Percentiles rank a stretch among this genome's conserved stretches.
These are phyloP conservation scores for Peromyscus melanophrys DNA, from an alignment of 2,797 vertebrate species.

Conservation along the genomic window DNA sequence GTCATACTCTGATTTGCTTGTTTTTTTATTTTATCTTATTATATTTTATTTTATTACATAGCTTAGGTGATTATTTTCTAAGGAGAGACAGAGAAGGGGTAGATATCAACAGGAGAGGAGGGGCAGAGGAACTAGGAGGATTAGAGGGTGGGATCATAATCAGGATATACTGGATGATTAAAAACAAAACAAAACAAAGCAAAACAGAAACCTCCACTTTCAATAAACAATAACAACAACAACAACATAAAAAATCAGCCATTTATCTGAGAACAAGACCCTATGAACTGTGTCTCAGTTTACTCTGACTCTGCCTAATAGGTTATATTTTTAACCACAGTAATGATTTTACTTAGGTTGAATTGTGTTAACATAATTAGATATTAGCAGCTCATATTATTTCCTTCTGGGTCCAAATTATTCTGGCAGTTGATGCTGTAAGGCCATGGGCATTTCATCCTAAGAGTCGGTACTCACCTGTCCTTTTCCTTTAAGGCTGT, in stretches of 20 bases:
- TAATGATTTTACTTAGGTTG: not conserved
- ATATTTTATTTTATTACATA: too few species aligned
- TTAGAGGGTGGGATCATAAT: not conserved
- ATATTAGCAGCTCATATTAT: not conserved
- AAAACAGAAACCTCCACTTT: not conserved
- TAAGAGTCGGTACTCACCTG: too few species aligned
- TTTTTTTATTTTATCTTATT: too few species aligned
- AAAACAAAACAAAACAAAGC: not conserved
- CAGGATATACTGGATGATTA: not conserved
- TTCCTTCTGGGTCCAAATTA: not conserved
- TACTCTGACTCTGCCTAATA: not conserved
- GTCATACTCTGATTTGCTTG: not conserved
- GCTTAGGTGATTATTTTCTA: not conserved
- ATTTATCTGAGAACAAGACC: not conserved
- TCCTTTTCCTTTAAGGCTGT: not conserved
- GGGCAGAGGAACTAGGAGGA: not conserved
- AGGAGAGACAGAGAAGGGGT: too few species aligned
- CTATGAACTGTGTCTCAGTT: not conserved
- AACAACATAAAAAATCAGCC: not conserved
- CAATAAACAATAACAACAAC: not conserved
- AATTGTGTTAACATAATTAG: not conserved
- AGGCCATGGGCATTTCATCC: rapidly evolving
- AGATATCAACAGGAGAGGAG: not conserved
- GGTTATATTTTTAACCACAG: not conserved
- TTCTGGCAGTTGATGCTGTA: too few species aligned